Evolutionary conservation across 1,140 invertebrate species (phyloP).

Genomic region (Campoletis sonorensis): DNA sequence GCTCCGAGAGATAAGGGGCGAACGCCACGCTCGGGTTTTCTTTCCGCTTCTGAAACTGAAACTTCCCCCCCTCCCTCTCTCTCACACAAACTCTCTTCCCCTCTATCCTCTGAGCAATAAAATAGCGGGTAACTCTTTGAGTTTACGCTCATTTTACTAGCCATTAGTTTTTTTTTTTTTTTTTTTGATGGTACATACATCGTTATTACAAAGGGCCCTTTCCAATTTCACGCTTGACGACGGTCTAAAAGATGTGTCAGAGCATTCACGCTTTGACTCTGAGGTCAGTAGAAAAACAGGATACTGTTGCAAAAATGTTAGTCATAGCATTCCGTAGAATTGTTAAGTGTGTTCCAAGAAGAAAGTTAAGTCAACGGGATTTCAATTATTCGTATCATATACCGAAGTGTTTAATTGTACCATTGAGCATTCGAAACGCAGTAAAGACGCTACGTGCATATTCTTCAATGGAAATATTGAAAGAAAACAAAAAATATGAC

Average conservation of each 20-base stretch:
- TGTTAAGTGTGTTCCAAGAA: too few relatives aligned
- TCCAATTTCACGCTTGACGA: background rate
- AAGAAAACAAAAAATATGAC: too few relatives aligned
- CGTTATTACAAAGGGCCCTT: background rate
- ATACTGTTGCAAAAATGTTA: too few relatives aligned
- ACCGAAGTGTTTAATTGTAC: too few relatives aligned
- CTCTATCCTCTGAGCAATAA: background rate
- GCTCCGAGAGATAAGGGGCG: constrained; percentile 35
- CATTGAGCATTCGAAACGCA: too few relatives aligned
- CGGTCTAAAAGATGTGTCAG: too few relatives aligned
- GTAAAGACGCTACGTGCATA: too few relatives aligned
- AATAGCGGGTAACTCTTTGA: background rate
- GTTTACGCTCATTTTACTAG: background rate
- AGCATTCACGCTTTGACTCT: too few relatives aligned
- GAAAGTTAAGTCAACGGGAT: background rate
- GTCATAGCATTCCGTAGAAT: too few relatives aligned
- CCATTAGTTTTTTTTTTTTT: background rate
- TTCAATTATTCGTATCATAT: background rate
- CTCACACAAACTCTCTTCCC: background rate
- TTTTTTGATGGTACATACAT: background rate
- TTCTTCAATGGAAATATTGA: background rate
- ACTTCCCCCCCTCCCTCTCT: background rate
- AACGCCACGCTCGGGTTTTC: constrained; percentile 43
- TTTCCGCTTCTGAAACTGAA: constrained; percentile 45
- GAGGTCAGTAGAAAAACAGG: too few relatives aligned